Conservation (phyloP, 2,113 vertebrate species). For the Aldabrachelys gigantea region DNA sequence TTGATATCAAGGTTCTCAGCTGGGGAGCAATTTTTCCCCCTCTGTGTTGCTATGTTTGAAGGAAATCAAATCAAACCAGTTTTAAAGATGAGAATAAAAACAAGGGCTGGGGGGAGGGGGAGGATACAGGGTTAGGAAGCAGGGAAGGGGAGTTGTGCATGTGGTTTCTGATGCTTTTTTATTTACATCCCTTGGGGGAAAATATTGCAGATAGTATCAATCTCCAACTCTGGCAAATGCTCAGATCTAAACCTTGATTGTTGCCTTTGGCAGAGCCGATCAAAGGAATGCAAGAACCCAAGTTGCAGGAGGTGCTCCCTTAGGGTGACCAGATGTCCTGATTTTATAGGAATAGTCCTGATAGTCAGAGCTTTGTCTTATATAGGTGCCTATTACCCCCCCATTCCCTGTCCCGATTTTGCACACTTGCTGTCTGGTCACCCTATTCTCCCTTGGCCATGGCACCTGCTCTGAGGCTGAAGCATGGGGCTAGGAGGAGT, state of each 20-base stretch:
- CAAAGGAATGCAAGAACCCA: background rate
- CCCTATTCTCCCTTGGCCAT: background rate
- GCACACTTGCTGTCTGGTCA: too few species aligned
- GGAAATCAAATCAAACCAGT: conserved; percentile 51
- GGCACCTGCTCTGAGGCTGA: background rate
- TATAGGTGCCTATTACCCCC: too few species aligned
- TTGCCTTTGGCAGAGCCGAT: background rate
- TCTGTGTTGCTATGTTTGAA: conserved; percentile 58
- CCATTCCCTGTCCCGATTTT: too few species aligned
- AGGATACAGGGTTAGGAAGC: background rate
- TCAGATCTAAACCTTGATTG: background rate
- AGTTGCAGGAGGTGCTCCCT: background rate
- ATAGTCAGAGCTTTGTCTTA: too few species aligned
- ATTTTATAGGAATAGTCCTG: too few species aligned
- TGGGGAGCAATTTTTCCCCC: conserved; percentile 41
- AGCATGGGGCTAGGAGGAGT: background rate
- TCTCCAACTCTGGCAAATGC: conserved; percentile 6
- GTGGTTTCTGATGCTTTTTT: background rate
- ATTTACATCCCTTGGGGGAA: background rate
- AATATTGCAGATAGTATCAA: background rate
- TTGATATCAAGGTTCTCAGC: conserved; percentile 55
- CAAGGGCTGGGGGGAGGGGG: background rate
- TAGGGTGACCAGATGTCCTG: too few species aligned
- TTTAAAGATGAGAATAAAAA: conserved; percentile 48
- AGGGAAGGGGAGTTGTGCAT: background rate